Percentiles rank a stretch among this genome's conserved stretches.
Conservation (phyloP, 2,797 vertebrate genomes). For the Chaetophractus vellerosus region DNA sequence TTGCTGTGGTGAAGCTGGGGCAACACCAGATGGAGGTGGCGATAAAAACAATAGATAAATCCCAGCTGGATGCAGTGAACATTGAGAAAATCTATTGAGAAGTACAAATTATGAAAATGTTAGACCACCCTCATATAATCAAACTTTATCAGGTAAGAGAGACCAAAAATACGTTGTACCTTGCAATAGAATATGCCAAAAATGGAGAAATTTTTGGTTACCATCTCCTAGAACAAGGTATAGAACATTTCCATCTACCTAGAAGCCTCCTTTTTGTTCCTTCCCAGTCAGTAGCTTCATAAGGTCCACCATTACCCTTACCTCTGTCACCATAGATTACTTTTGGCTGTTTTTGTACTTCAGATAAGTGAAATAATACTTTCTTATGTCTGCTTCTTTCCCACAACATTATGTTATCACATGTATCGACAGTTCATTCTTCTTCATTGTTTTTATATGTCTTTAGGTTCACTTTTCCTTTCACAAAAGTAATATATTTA, state of each 20-base stretch:
- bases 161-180: conserved; percentile 99
- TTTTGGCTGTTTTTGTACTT: neutral
- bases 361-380: neutral
- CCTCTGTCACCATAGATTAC: neutral
- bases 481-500: neutral
- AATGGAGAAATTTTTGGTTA: conserved; percentile 99
- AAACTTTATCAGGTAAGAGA: conserved; percentile 98
- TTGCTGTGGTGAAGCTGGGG: conserved; percentile 98
- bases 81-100: conserved; percentile 99
- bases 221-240: neutral
- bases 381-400: neutral
- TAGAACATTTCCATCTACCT: neutral
- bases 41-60: conserved; percentile 99
- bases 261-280: neutral
- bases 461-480: conserved; percentile 11
- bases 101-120: conserved; percentile 99
- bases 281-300: neutral
- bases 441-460: neutral
- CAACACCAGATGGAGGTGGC: conserved; percentile 99
- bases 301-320: neutral
- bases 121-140: conserved; percentile 98
- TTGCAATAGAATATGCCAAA: conserved; percentile 99
- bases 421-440: neutral
- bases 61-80: conserved; percentile 98
- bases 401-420: neutral